Base-by-base conservation (phyloP, 2,797 vertebrate species). In the Florisuga fusca region DNA sequence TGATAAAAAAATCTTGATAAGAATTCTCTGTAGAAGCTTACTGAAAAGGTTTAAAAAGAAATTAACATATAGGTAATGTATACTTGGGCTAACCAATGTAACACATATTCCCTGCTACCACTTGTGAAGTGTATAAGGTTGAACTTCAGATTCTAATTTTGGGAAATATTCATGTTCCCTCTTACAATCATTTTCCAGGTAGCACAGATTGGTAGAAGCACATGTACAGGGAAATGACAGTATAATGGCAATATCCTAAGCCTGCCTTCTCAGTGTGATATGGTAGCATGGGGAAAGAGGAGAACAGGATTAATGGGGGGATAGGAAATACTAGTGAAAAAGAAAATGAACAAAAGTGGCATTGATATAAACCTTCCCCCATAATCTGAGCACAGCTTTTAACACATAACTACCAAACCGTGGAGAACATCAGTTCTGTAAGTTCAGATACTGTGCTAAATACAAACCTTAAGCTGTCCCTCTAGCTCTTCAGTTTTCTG, bases 401-500 rank as follows among this genome's bases (percentile, higher is more conserved):
- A 78, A 62, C 73, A 84, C 38, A 34, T n/a, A 23, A 23, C 36
- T 64, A 66, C 20, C 69, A 33, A 81, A 68, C 23, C 81, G n/a
- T 10, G 5, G 15, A 90, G 55, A 75, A 27, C 31, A 78, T 27
- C 22, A 29, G 67, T 50, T 72, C 69, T 46, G 2, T 34, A 82
- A 59, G 16, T 41, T 48, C 50, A 84, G 55, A 36, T 13, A 41
- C 41, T 19, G 13, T 48, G 41, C 57, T 93, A 20, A 75, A 75
- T 93, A 98, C 98, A 94, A 96, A 99, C 99, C 99, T 99, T 99
- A 85, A 97, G 92, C 46, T 98, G 98, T 19, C 98, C 98, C 97
- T 99, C 98, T 51, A 99, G 96, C 53, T 98, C 98, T 97, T 99
- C 99, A 2, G 92, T 94, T 81, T 97, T 98, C 94, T 99, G 99